Base-by-base conservation (phyloP, 2,797 vertebrate species). In the Sebastes glaucus region DNA sequence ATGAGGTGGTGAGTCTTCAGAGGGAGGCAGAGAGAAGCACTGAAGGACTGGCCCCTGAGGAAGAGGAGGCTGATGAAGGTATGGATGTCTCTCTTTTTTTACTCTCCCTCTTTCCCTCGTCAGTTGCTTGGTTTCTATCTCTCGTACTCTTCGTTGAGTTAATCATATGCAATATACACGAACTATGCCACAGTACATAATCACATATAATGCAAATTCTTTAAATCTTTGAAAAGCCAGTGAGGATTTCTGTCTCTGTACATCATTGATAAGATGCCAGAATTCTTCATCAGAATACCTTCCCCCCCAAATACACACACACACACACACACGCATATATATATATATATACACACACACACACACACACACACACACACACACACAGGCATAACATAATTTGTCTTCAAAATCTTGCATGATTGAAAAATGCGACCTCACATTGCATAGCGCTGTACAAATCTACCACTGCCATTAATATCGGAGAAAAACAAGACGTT, bases 1-100 rank as follows among this genome's bases (percentile, higher is more conserved):
- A 97, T 85, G 98, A 99, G 90, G 98, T 99, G 88, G 95, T 97
- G 88, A 99, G 97, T 89, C 96, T 99, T 53, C 97, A 97, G 88
- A 96, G 97, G 85, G 96, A 97, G 79, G 97, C 97, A 16, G 97
- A 98, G 85, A 96, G 93, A 91, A 95, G 93, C 77, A 88, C 89
- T 1, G 96, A 95, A 91, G 94, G 91, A 90, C 94, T 92, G 60
- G 1, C 93, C 18, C 95, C 96, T 65, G 98, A 99, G 80, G 98
- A 99, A 87, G 98, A 99, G 80, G 97, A 97, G 83, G 95, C 94
- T 70, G 97, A 98, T 73, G 95, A 97, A 94, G 98, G 98, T 99
- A 95, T 89, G 89, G 6, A 52, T 46, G 27, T 66, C 32, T n/a
- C 4, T 23, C 14, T 38, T 22, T 56, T 56, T 5, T 23, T 11